Base-by-base conservation (phyloP, 2,888 invertebrate species). In the Mellilla xanthometata region DNA sequence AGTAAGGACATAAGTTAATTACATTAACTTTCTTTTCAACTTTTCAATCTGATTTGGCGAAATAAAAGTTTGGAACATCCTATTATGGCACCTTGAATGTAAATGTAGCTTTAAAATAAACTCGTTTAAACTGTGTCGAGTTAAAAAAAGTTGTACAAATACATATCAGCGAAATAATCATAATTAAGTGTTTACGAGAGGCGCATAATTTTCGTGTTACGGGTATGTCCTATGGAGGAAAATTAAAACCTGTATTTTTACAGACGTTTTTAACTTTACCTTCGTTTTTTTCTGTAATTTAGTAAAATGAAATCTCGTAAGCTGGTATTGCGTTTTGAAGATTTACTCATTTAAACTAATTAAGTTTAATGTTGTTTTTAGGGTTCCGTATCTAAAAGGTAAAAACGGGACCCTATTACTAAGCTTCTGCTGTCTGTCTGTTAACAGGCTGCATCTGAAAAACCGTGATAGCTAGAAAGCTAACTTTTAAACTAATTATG, bases 131-230 rank as follows among this genome's bases (percentile, higher is more conserved):
- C 41, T 54, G 42, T 48, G 44, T 29, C 49, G 27, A 39, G 26
- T 40, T 50, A 43, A 47, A 44, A n/a, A n/a, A 51, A 51, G 49
- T 52, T 52, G 46, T 52, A 39, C 42, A 23, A 52, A 50, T 46
- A 36, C n/a, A n/a, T n/a, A 24, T 38, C 32, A 34, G 42, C 31
- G 43, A 39, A 52, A 50, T 50, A 42, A 49, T 12, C 12, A 33
- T 54, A 32, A 54, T 57, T 54, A 44, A 57, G 52, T 54, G 38
- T 47, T 56, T 48, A 54, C 39, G 41, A 26, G 40, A 52, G 27
- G 35, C 12, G 34, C 39, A 40, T 45, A 40, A 13, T 39, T 51
- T 44, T 41, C 36, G 6, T 22, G 31, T 40, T 26, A 13, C 26
- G 26, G 35, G 31, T 35, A 39, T 24, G 13, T 34, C 34, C 13